Evolutionary conservation across 2,113 vertebrate species (phyloP), one percentile per base, ranked within the genome.

Genomic region (Ophiodon elongatus): DNA sequence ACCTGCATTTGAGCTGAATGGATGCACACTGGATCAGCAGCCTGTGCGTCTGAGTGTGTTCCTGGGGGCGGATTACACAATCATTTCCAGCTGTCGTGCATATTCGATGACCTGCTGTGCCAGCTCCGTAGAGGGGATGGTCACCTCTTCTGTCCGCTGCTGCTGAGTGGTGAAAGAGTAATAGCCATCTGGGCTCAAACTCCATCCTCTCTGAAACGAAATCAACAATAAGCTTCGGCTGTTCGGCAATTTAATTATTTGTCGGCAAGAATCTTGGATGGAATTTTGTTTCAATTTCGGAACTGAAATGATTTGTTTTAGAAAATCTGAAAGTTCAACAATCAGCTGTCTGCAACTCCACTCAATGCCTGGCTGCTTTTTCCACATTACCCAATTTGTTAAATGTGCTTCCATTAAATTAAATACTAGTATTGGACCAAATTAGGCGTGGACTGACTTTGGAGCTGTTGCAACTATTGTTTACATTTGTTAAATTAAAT

Each of bases 41-140:
- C 9, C 76, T 85, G 78, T 85, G 73, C 80, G 79, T 79, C 23
- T n/a, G 74, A 86, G 71, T 84, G 81, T 74, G 85, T 75, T 93
- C 80, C 88, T 83, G 82, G 79, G 83, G 83, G 68, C 31, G 47
- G 75, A 86, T 92, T 96, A 98, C 92, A 98, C 97, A 75, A 98
- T 98, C 97, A 98, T 98, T 91, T 99, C 97, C 92, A 99, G 95
- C 93, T 99, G 97, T 76, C 97, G 95, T 67, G 97, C 97, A 23
- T 98, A 98, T 86, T 98, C 97, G 35, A 99, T 98, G 94, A 98
- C 97, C 90, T 99, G 97, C 71, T 96, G 94, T 85, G 97, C 97
- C 93, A 99, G 90, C 89, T 99, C 96, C 0, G 96, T 97, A 19
- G 97, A 98, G 23, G 97, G 97, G 83, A 99, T 98, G 82, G 94